A percentile compares a stretch with the other conserved stretches of the same genome.
phyloP scores from a whole-genome alignment of 2,888 invertebrate species.

The Celastrina argiolus region DNA sequence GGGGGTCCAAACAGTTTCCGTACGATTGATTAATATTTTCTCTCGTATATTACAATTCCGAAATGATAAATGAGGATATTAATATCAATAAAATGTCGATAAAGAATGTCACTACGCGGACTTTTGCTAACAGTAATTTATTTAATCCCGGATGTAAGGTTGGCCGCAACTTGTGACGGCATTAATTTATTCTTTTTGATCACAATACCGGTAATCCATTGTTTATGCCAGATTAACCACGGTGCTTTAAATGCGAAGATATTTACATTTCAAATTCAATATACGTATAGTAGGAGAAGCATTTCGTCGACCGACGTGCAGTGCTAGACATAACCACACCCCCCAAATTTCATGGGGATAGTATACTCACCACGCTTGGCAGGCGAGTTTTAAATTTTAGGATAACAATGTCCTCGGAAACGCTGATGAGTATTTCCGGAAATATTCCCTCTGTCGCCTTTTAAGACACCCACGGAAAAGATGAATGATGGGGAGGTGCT shows the following conservation, averaged over 20 bases:
- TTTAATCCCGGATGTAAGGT: not conserved
- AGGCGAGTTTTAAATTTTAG: too few species aligned
- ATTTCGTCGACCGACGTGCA: too few species aligned
- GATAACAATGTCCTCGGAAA: too few species aligned
- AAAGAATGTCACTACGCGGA: not conserved
- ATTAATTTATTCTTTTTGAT: constrained; percentile 7
- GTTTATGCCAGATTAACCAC: constrained; percentile 2
- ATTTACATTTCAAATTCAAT: too few species aligned
- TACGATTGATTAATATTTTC: not conserved
- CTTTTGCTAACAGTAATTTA: constrained; percentile 4
- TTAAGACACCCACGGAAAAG: too few species aligned
- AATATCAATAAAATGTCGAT: constrained; percentile 10
- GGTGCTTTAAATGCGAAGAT: not conserved
- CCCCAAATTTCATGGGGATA: too few species aligned
- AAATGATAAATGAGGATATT: constrained; percentile 3
- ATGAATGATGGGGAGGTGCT: too few species aligned
- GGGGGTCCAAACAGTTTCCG: not conserved
- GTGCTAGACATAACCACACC: too few species aligned
- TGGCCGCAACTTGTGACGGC: not conserved
- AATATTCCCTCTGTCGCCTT: too few species aligned
- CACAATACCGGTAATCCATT: not conserved
- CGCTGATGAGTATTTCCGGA: too few species aligned
- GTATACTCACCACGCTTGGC: too few species aligned
- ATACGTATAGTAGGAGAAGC: too few species aligned
- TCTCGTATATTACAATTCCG: not conserved